Evolutionary conservation across 1,140 invertebrate species (phyloP), one percentile per base, ranked within the genome.

Genomic region (Sycophila sp.): DNA sequence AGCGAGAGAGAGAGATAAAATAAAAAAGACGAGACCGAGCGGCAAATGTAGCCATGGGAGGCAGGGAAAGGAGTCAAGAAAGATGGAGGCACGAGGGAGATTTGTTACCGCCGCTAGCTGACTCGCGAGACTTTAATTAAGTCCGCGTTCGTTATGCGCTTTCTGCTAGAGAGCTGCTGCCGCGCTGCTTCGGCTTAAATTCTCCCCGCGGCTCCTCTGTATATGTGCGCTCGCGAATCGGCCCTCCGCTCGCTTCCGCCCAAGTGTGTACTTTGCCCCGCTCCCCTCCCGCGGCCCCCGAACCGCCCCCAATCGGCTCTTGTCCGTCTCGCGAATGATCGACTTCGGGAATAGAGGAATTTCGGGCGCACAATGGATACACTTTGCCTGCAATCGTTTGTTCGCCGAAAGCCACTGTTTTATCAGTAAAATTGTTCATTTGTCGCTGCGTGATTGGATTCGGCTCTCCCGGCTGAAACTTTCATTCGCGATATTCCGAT

Each of bases 51-150:
- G 11, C n/a, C n/a, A 47, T 7, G 40, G 8, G 11, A n/a, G 24
- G 19, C 47, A 24, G 6, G n/a, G 24, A 51, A 58, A 59, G 26
- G 19, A 65, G 34, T 40, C 68, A 68, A 34, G 67, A 65, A 70
- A 72, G 68, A 69, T 69, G 67, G 71, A 68, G 71, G 67, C 69
- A 70, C 59, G 69, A 76, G 72, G 75, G 73, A 80, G 75, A 80
- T 79, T 80, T 80, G 77, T 79, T 80, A 67, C 78, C 72, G 66
- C 26, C 73, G 62, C 71, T 74, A 64, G 75, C 71, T 73, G 73
- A 78, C 67, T 78, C 75, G 72, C 75, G 75, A 79, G 75, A 77
- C 78, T 79, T 81, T 81, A 81, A 81, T 81, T 81, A 81, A 80
- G 79, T 80, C 76, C 71, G 74, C 73, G 77, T 76, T 81, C 76